Evolutionary conservation across 2,797 vertebrate species (phyloP).

Genomic region (Lutjanus campechanus): DNA sequence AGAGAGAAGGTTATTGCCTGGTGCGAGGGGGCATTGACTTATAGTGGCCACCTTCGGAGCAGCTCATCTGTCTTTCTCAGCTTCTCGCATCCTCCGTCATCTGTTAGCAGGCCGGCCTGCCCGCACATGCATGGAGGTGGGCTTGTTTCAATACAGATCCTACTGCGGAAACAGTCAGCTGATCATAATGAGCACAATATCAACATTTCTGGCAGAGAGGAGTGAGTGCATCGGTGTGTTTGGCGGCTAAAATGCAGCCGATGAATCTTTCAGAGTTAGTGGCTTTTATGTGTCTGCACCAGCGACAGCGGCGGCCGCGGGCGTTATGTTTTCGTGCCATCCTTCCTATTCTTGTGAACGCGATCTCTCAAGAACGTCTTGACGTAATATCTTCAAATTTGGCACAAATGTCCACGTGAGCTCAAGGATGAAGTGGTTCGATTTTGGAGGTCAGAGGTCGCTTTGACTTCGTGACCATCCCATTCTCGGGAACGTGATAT

Average conservation of each 20-base stretch:
- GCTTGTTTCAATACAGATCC: constrained; percentile 25
- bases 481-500: no score
- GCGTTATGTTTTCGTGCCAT: no score
- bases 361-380: no score
- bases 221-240: constrained; percentile 3
- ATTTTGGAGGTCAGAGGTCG: no score
- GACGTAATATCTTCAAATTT: no score
- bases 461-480: no score
- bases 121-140: constrained; percentile 9
- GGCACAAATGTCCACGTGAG: no score
- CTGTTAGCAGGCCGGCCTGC: constrained; percentile 16
- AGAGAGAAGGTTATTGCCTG: constrained; percentile 82
- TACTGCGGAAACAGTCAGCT: not conserved
- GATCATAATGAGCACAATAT: not conserved
- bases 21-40: constrained; percentile 69
- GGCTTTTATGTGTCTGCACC: not conserved
- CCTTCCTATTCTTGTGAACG: no score
- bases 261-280: not conserved
- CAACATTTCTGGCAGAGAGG: not conserved
- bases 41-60: constrained; percentile 60
- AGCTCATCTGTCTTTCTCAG: constrained; percentile 54
- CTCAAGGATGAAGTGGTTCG: no score
- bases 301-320: no score
- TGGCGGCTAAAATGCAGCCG: not conserved
- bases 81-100: constrained; percentile 22